These are phyloP conservation scores for Percopsis transmontana DNA, from an alignment of 2,113 vertebrate genomes.

Conservation along the genomic window DNA sequence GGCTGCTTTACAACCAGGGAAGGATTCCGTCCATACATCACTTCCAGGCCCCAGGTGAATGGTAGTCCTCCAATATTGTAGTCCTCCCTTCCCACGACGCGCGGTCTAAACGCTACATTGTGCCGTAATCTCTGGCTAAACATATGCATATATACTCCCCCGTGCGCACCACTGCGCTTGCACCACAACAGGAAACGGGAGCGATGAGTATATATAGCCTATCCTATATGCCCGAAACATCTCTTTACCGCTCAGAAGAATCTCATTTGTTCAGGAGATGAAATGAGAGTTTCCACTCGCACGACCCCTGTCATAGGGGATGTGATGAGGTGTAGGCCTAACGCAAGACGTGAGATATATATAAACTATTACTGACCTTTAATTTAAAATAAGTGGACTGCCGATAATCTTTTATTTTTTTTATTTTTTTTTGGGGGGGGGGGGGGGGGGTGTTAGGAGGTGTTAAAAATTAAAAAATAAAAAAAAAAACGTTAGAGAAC, in stretches of 20 bases:
- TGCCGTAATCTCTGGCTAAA: not conserved
- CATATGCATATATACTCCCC: too few relatives aligned
- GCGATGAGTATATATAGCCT: too few relatives aligned
- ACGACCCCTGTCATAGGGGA: conserved; percentile 57
- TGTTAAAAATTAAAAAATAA: too few relatives aligned
- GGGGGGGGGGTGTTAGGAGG: too few relatives aligned
- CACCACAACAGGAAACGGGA: not conserved
- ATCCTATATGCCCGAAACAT: not conserved
- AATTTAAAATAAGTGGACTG: too few relatives aligned
- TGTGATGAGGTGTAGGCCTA: conserved; percentile 38
- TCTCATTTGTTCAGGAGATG: conserved; percentile 24
- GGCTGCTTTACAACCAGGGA: conserved; percentile 59
- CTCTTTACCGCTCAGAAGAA: conserved; percentile 11
- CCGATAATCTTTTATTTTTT: too few relatives aligned
- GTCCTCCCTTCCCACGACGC: not conserved
- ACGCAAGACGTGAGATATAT: not conserved
- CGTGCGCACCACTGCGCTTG: too few relatives aligned
- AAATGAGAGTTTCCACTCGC: conserved; percentile 64
- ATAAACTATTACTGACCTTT: too few relatives aligned
- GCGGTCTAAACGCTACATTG: too few relatives aligned
- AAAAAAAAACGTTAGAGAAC: too few relatives aligned
- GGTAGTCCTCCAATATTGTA: not conserved
- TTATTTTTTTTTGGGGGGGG: too few relatives aligned
- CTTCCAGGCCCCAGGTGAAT: not conserved
- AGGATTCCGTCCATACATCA: conserved; percentile 3